Evolutionary conservation across 2,113 vertebrate species (phyloP).

Genomic region (Phrynosoma platyrhinos): DNA sequence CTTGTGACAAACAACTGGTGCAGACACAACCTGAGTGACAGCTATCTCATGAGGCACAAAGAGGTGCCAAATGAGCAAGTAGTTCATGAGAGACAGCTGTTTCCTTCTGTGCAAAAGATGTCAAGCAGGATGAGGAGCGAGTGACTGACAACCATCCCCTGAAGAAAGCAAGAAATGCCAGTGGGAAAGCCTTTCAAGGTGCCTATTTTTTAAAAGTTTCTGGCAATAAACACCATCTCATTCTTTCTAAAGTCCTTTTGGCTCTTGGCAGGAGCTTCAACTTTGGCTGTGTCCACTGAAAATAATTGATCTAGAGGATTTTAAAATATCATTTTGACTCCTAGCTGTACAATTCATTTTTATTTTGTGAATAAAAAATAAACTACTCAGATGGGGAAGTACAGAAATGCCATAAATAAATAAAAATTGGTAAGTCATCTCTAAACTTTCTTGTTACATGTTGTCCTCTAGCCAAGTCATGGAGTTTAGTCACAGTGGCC

Average conservation of each 20-base stretch:
- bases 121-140: neutral
- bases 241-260: neutral
- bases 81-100: slow-evolving; percentile 46
- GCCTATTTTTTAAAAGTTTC: neutral
- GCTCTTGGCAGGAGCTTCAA: neutral
- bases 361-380: neutral
- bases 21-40: slow-evolving; percentile 24
- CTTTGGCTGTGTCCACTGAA: neutral
- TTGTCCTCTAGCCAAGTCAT: neutral
- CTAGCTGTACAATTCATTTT: neutral
- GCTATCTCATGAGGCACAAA: slow-evolving; percentile 10
- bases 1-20: slow-evolving; percentile 11
- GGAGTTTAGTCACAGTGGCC: neutral
- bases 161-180: neutral
- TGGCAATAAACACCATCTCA: neutral
- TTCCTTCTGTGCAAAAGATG: slow-evolving; percentile 13
- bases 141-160: neutral
- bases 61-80: slow-evolving; percentile 12
- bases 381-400: neutral
- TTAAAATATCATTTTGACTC: no score
- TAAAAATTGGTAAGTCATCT: neutral
- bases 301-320: neutral
- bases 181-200: slow-evolving; percentile 3
- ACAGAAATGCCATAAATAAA: neutral
- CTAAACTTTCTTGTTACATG: neutral